Evolutionary conservation across 2,797 vertebrate genomes (phyloP), one percentile per base, ranked within the genome.

Genomic region (Trematomus bernacchii): DNA sequence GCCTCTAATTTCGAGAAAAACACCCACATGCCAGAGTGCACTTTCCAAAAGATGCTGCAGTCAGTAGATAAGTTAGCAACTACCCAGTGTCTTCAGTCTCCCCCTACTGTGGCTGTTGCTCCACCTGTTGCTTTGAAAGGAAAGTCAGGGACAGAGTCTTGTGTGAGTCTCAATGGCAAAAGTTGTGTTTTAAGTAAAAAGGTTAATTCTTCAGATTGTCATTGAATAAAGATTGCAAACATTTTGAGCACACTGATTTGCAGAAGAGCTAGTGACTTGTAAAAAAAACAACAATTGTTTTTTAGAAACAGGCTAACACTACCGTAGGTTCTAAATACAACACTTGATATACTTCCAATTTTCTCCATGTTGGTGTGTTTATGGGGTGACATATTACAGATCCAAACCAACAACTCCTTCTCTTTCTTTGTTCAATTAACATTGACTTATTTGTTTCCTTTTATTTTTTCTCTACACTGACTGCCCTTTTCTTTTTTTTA

Each of bases 401-500:
- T 27, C 5, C 27, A 27, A 51, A 66, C 19, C 42, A 76, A 76
- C 51, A 40, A 75, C 58, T 86, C 62, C 65, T 82, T 76, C 61
- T 84, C 85, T 87, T 82, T 87, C 85, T 89, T 88, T 90, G 76
- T 85, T 79, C 58, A 83, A 82, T 91, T 91, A 90, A 92, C 89
- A 91, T 90, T 85, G 54, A 84, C 84, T 73, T 73, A 70, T 68
- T 66, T 77, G 66, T 5, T 27, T 27, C 27, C 81, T 68, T 70
- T 70, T 67, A 30, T 18, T 68, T 76, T 62, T 74, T 40, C 64
- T 85, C 68, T 85, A 50, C 33, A 37, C 83, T 89, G 33, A 85
- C 85, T 81, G 13, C 62, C 69, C 74, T 84, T 91, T 93, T 94
- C 93, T 81, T 84, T 94, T 92, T 95, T 90, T 94, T 23, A 95